These are phyloP conservation scores for Sardina pilchardus DNA, from an alignment of 2,113 vertebrate species.

Conservation along the genomic window DNA sequence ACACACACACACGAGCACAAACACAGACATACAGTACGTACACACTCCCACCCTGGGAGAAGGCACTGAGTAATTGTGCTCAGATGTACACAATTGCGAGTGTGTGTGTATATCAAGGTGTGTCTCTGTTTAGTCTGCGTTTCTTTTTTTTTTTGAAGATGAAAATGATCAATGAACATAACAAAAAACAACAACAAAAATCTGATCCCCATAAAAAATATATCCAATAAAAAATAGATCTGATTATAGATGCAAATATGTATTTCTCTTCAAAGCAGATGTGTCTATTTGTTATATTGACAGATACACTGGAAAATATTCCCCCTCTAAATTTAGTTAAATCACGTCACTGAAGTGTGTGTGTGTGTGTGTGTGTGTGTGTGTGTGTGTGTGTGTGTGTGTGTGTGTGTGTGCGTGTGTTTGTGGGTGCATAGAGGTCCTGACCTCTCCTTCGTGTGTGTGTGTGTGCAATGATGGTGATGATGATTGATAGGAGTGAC, in stretches of 20 bases:
- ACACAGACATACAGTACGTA: not conserved
- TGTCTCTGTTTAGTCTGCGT: not conserved
- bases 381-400: not conserved
- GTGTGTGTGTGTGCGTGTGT: not conserved
- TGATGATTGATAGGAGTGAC: not conserved
- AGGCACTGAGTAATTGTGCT: constrained; percentile 26
- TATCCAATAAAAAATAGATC: too few species aligned
- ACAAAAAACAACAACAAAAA: not conserved
- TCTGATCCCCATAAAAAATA: not conserved
- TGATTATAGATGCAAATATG: not conserved
- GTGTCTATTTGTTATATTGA: not conserved
- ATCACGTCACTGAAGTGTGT: not conserved
- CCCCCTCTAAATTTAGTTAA: not conserved
- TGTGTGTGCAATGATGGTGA: too few species aligned
- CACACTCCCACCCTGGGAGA: not conserved
- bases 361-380: not conserved
- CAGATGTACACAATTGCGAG: constrained; percentile 3
- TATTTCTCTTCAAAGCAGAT: not conserved
- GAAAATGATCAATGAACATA: not conserved
- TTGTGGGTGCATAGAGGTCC: too few species aligned
- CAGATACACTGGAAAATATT: not conserved
- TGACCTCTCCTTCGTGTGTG: too few species aligned
- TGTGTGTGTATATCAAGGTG: constrained; percentile 22
- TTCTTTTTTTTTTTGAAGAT: not conserved
- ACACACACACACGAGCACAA: not conserved